Evolutionary conservation across 2,888 invertebrate genomes (phyloP).

Genomic region (Harpalus rufipes): DNA sequence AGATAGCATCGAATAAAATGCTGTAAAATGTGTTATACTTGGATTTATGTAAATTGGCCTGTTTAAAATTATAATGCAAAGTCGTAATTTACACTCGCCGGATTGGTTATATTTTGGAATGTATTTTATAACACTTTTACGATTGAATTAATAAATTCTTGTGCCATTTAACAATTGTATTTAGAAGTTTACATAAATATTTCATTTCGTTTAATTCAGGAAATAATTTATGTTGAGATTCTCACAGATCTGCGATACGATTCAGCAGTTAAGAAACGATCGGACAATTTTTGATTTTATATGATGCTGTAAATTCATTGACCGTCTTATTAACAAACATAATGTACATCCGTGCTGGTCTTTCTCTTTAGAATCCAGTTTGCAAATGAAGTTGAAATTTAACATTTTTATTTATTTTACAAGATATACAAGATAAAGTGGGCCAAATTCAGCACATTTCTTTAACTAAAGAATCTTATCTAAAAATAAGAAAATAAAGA

Average conservation of each 20-base stretch:
- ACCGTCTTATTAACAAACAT: no score
- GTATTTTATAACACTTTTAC: slow-evolving; percentile 24
- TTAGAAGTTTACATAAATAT: slow-evolving; percentile 1
- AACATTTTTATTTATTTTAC: no score
- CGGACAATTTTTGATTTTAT: not conserved
- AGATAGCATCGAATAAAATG: slow-evolving; percentile 48
- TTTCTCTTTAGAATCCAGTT: no score
- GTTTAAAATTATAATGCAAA: slow-evolving; percentile 29
- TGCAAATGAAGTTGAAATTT: no score
- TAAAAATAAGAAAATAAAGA: no score
- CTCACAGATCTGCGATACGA: not conserved
- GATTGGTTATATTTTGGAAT: slow-evolving; percentile 13
- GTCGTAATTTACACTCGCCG: slow-evolving; percentile 24
- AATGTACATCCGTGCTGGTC: no score
- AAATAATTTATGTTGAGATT: not conserved
- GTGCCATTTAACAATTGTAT: not conserved
- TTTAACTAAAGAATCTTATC: no score
- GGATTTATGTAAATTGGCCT: slow-evolving; percentile 37
- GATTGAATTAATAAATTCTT: slow-evolving; percentile 23
- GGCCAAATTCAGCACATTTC: no score
- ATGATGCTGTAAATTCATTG: not conserved
- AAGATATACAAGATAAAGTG: no score
- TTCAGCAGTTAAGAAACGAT: not conserved
- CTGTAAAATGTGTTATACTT: slow-evolving; percentile 48
- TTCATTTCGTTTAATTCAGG: not conserved